These are phyloP conservation scores for Anguilla marmorata DNA, from an alignment of 2,797 vertebrate genomes.

Conservation along the genomic window DNA sequence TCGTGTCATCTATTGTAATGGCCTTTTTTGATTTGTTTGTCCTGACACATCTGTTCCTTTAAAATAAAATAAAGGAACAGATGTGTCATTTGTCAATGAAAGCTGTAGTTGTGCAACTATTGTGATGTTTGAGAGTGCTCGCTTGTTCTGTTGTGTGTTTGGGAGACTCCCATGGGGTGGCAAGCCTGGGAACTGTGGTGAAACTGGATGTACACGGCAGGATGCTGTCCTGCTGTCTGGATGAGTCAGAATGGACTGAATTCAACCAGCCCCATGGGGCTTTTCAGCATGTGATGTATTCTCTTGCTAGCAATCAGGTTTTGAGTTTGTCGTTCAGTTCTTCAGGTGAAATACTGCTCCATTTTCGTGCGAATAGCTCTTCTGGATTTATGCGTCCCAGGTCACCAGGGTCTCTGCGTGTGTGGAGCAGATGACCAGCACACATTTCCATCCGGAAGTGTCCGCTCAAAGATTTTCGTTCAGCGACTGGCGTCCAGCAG, in stretches of 20 bases:
- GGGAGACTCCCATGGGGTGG: not conserved
- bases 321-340: not conserved
- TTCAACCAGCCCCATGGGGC: not conserved
- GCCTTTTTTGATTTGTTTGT: not conserved
- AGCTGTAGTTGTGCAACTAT: conserved; percentile 40
- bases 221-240: conserved; percentile 20
- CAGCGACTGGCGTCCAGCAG: not conserved
- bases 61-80: conserved; percentile 29
- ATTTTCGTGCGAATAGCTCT: not conserved
- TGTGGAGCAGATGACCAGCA: conserved; percentile 1
- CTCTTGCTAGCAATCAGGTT: not conserved
- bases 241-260: conserved; percentile 9
- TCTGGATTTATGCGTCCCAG: conserved; percentile 8
- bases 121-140: not conserved
- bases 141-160: not conserved
- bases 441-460: not conserved
- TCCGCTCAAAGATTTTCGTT: not conserved
- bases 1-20: not conserved
- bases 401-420: not conserved
- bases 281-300: not conserved
- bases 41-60: not conserved
- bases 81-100: conserved; percentile 37
- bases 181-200: not conserved
- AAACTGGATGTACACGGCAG: not conserved
- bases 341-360: conserved; percentile 19